Conservation (phyloP, 2,113 vertebrate species). For the Globicephala melas region DNA sequence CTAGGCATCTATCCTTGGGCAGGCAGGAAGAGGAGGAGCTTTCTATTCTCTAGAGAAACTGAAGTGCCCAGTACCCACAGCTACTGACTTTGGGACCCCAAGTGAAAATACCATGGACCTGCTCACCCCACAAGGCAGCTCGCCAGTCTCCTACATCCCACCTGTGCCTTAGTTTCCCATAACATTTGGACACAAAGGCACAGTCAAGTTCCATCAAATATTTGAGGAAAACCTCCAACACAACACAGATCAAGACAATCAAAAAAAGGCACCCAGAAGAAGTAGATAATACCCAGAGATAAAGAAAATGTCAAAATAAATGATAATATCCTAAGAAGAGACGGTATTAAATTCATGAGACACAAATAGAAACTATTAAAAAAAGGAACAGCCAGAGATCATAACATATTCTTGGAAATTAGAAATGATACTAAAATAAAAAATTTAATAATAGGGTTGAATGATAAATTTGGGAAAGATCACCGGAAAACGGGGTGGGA, state of each 20-base stretch:
- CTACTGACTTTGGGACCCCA: not conserved
- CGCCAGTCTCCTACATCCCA: not conserved
- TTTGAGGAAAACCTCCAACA: not conserved
- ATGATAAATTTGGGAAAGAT: not conserved
- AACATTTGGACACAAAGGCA: not conserved
- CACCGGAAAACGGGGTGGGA: not conserved
- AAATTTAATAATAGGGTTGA: not conserved
- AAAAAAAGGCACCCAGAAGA: not conserved
- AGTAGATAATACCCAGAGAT: not conserved
- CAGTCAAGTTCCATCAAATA: not conserved
- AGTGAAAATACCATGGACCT: not conserved
- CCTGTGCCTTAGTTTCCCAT: not conserved
- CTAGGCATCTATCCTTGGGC: not conserved
- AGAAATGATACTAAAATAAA: not conserved
- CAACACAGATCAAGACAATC: not conserved
- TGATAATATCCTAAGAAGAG: not conserved
- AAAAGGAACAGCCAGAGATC: not conserved
- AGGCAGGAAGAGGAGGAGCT: not conserved
- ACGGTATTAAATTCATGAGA: not conserved
- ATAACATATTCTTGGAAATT: not conserved
- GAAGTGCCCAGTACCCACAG: not conserved
- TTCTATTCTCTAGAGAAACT: not conserved
- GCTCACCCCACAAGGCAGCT: not conserved
- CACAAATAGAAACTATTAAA: not conserved
- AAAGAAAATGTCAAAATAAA: conserved; percentile 1